These are phyloP conservation scores for Malurus splendens DNA, from an alignment of 2,797 vertebrate species.

Conservation along the genomic window DNA sequence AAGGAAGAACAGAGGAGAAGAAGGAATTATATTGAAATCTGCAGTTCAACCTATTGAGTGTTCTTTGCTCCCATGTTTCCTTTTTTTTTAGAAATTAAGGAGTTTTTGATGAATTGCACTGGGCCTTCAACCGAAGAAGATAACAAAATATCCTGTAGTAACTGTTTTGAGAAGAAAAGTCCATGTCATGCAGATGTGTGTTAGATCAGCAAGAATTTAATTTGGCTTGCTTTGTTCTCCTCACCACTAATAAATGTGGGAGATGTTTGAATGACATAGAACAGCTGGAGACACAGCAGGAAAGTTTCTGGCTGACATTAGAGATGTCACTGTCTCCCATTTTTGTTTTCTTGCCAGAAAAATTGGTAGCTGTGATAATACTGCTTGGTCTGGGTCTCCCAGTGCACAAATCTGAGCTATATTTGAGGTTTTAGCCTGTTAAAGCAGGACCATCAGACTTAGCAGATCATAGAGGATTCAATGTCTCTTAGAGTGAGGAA, in stretches of 20 bases:
- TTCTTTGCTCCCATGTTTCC: not conserved
- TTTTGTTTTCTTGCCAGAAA: not conserved
- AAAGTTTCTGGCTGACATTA: not conserved
- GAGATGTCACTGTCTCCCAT: not conserved
- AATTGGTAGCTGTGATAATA: not conserved
- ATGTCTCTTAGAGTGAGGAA: not conserved
- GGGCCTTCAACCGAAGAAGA: not conserved
- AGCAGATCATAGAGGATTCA: not conserved
- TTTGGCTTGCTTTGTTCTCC: not conserved
- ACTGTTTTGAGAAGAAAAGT: not conserved
- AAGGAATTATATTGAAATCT: not conserved
- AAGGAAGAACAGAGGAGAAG: not conserved
- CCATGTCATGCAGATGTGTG: not conserved
- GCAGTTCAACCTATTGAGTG: not conserved
- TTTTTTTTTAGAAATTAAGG: not conserved
- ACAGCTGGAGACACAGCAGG: not conserved
- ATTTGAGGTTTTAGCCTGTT: not conserved
- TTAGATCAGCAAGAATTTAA: not conserved
- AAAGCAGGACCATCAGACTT: not conserved
- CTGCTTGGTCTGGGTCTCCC: not conserved
- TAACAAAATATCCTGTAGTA: not conserved
- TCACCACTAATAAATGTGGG: not conserved
- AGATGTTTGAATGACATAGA: not conserved
- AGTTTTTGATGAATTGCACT: not conserved
- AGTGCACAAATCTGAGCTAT: not conserved